Evolutionary conservation across 2,888 invertebrate species (phyloP), one percentile per base, ranked within the genome.

Genomic region (Eupithecia tripunctaria): DNA sequence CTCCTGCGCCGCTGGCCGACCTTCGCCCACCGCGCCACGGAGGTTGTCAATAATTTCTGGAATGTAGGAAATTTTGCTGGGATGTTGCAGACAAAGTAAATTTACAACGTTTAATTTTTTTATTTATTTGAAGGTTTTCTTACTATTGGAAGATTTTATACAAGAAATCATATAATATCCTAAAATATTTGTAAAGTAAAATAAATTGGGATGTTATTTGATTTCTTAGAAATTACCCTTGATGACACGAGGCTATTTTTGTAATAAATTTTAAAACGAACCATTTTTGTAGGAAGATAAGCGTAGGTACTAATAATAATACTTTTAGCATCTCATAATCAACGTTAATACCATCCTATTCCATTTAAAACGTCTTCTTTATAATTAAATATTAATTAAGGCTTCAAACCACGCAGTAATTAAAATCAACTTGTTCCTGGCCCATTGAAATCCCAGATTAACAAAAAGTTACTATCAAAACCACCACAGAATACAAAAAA

Each of bases 361-460:
- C 47, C 62, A 67, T 67, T 72, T 71, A 71, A 71, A 41, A 32
- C 63, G 75, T 27, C 59, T 70, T 68, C 51, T 18, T 56, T 68
- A 70, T 72, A 75, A 67, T 69, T 67, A 75, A 70, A 70, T 71
- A 65, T 73, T 77, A 77, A 77, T 79, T 64, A 79, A 77, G 76
- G 75, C 72, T 72, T 77, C 67, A 72, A 74, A 66, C 70, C 70
- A 72, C 72, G 74, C 38, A 74, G 76, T 79, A 77, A 74, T 77
- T 77, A 77, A 79, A 77, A 74, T 76, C 68, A 79, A 75, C 72
- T 74, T 66, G 77, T 72, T 75, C 51, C 60, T 32, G 4, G 59
- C 62, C 32, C 64, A 63, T 70, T 38, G 41, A 38, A 41, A 36
- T 0, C 69, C 62, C 63, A 63, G 74, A 69, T 43, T 71, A 68